These are phyloP conservation scores for Ptychodera flava DNA, from an alignment of 35 echinoderm and acorn worm genomes.

Conservation along the genomic window DNA sequence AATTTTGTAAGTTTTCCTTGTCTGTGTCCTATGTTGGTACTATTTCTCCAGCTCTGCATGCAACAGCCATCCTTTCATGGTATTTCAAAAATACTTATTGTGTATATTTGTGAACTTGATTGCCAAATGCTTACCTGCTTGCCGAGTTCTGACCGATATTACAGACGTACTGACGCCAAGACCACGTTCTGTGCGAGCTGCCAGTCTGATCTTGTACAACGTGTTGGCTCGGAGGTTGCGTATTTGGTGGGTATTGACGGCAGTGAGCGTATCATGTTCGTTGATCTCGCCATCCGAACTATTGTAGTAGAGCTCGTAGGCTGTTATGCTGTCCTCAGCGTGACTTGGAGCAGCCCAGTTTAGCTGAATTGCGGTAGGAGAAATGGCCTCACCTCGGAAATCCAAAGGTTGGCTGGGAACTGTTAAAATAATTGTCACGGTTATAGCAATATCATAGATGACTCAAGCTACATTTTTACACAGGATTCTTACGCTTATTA, in stretches of 20 bases:
- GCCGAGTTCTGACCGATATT: slow-evolving; percentile 70
- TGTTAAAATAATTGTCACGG: background rate
- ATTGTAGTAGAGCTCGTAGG: slow-evolving; percentile 93
- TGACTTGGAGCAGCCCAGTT: slow-evolving; percentile 49
- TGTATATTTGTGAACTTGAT: too few species aligned
- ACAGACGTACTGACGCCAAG: slow-evolving; percentile 67
- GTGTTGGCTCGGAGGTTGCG: slow-evolving; percentile 74
- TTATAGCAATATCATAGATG: too few species aligned
- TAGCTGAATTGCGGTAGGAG: slow-evolving; percentile 56
- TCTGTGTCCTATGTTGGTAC: too few species aligned
- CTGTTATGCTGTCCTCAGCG: slow-evolving; percentile 32
- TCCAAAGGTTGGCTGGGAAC: slow-evolving; percentile 85
- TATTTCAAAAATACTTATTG: too few species aligned
- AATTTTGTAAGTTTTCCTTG: too few species aligned
- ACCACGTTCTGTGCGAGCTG: slow-evolving; percentile 59
- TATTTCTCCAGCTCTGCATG: background rate
- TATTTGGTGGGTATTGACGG: slow-evolving; percentile 32
- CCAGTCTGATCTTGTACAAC: slow-evolving; percentile 76
- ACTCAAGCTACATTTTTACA: too few species aligned
- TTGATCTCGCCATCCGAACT: slow-evolving; percentile 21
- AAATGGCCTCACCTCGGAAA: slow-evolving; percentile 63
- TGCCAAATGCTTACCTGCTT: slow-evolving; percentile 54
- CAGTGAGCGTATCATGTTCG: slow-evolving; percentile 39
- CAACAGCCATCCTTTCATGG: too few species aligned
- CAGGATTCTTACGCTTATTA: too few species aligned